phyloP scores from a whole-genome alignment of 2,113 vertebrate genomes.

The Microcebus murinus region DNA sequence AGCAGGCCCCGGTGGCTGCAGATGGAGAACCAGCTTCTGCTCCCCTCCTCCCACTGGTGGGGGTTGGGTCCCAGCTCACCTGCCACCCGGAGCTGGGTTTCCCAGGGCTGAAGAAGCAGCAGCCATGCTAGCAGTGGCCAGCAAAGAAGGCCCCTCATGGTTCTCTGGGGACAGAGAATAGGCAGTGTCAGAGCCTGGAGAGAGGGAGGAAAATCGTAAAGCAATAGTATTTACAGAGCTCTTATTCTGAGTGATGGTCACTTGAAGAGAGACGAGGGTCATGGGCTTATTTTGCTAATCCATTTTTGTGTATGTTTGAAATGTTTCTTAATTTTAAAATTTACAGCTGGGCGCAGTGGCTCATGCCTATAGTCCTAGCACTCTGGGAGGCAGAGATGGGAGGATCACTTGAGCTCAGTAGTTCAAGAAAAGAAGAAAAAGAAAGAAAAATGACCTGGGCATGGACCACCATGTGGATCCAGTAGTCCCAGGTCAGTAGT shows the following conservation, averaged over 20 bases:
- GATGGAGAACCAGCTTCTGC: not conserved
- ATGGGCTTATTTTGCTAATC: not conserved
- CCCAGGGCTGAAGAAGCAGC: conserved; percentile 84
- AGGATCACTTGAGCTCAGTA: too few species aligned
- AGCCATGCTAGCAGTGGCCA: conserved; percentile 60
- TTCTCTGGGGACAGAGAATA: not conserved
- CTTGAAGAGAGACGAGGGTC: not conserved
- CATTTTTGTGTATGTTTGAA: not conserved
- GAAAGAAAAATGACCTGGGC: too few species aligned
- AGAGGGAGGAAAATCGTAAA: not conserved
- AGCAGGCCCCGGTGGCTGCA: not conserved
- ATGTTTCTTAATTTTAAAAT: not conserved
- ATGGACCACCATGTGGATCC: too few species aligned
- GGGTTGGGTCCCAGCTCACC: conserved; percentile 75
- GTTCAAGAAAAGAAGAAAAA: too few species aligned
- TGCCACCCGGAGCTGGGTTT: conserved; percentile 76
- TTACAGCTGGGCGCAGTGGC: too few species aligned
- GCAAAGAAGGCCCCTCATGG: not conserved
- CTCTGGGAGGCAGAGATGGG: too few species aligned
- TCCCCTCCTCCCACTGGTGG: not conserved
- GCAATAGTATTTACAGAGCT: not conserved
- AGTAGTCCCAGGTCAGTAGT: too few species aligned
- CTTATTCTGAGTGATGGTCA: not conserved
- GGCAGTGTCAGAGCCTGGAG: conserved; percentile 13
- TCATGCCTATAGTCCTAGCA: too few species aligned